Conservation (phyloP, 2,797 vertebrate species). For the Podarcis lilfordi region DNA sequence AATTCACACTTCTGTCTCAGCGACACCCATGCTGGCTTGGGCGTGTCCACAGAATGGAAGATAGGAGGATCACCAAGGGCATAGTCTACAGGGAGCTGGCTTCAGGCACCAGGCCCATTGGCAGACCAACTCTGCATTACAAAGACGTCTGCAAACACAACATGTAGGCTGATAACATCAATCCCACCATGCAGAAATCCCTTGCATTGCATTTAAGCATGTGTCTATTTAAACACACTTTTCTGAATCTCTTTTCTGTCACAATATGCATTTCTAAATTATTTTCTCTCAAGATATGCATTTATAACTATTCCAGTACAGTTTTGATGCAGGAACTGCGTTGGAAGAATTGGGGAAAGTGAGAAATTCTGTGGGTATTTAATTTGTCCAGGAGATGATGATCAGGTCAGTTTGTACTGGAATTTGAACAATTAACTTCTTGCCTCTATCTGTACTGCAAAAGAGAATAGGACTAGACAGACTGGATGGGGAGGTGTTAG, state of each 20-base stretch:
- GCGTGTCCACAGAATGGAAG: too few relatives aligned
- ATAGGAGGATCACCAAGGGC: too few relatives aligned
- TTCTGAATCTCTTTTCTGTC: neutral
- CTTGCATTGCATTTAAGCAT: neutral
- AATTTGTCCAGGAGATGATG: neutral
- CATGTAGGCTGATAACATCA: too few relatives aligned
- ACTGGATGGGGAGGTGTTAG: neutral
- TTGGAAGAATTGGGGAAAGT: neutral
- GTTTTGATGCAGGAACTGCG: neutral
- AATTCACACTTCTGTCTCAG: too few relatives aligned
- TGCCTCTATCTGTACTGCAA: neutral
- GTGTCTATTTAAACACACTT: neutral
- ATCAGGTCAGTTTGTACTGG: neutral
- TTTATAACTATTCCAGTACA: neutral
- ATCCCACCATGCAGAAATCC: too few relatives aligned
- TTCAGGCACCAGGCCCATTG: too few relatives aligned
- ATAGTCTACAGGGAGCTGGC: too few relatives aligned
- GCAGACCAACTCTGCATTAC: too few relatives aligned
- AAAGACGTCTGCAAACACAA: too few relatives aligned
- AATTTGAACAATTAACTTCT: neutral
- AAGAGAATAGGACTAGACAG: neutral
- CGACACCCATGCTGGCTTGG: too few relatives aligned
- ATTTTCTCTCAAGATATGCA: neutral
- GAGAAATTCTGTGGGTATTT: neutral
- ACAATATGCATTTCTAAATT: too few relatives aligned